These are phyloP conservation scores for Aurelia sp. DNA, from an alignment of 30 jellyfish, hydroid and myxozoan species.

Conservation along the genomic window DNA sequence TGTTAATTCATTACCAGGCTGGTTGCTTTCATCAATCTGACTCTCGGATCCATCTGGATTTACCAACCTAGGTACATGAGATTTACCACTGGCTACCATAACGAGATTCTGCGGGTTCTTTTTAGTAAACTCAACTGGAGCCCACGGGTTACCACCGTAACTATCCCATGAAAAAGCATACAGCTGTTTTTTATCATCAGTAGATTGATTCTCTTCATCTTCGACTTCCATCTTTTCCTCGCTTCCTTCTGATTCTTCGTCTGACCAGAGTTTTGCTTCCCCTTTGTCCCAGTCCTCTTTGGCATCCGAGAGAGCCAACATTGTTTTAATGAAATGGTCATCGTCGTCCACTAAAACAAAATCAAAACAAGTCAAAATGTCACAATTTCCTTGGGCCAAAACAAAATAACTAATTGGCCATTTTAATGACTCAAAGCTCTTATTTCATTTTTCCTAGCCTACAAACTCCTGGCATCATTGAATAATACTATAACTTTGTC, in stretches of 20 bases:
- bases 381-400: too few species aligned
- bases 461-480: too few species aligned
- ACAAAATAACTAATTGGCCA: too few species aligned
- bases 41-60: background rate
- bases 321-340: constrained; percentile 53
- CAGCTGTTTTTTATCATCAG: background rate
- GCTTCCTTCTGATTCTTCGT: constrained; percentile 9
- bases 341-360: constrained; percentile 4
- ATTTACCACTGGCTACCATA: constrained; percentile 26
- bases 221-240: constrained; percentile 24
- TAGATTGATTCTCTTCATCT: background rate
- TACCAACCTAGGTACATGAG: constrained; percentile 15
- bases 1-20: background rate
- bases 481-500: too few species aligned
- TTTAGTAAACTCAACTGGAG: constrained; percentile 28
- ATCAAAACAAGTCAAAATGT: background rate
- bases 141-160: constrained; percentile 65
- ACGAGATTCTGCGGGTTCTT: constrained; percentile 18
- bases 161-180: constrained; percentile 58
- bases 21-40: background rate
- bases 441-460: too few species aligned
- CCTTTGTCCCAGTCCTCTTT: constrained; percentile 80
- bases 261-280: constrained; percentile 44
- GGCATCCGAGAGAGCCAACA: constrained; percentile 78
- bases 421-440: too few species aligned